These are phyloP conservation scores for Synergus umbraculus DNA, from an alignment of 2,888 invertebrate species.

Conservation along the genomic window DNA sequence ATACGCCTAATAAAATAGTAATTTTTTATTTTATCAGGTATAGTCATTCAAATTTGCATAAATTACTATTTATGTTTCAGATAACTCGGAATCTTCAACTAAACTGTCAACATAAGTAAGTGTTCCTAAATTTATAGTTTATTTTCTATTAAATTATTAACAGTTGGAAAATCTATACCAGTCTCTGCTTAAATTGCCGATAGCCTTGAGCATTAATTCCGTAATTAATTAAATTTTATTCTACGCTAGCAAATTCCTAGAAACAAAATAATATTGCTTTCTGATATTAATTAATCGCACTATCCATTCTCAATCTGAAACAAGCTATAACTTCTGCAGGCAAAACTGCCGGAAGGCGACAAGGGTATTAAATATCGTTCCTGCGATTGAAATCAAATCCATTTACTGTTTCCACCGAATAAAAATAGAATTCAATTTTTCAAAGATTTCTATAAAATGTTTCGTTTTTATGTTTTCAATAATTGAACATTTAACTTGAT, in stretches of 20 bases:
- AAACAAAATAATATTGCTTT: neutral
- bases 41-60: neutral
- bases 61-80: neutral
- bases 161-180: neutral
- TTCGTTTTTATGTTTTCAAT: neutral
- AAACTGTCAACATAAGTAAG: neutral
- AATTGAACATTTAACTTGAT: neutral
- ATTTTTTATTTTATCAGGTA: neutral
- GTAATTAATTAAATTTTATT: neutral
- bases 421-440: neutral
- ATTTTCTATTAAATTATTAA: neutral
- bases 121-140: no score
- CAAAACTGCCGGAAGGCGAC: neutral
- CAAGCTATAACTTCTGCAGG: neutral
- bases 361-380: neutral
- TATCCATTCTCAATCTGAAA: neutral
- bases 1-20: neutral
- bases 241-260: neutral
- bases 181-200: neutral
- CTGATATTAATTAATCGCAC: neutral
- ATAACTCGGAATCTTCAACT: neutral
- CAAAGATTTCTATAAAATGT: neutral
- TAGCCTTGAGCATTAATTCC: neutral
- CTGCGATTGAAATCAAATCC: constrained; percentile 1
- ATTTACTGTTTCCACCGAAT: neutral